Evolutionary conservation across 2,797 vertebrate species (phyloP).

Genomic region (Dicrostonyx torquatus): DNA sequence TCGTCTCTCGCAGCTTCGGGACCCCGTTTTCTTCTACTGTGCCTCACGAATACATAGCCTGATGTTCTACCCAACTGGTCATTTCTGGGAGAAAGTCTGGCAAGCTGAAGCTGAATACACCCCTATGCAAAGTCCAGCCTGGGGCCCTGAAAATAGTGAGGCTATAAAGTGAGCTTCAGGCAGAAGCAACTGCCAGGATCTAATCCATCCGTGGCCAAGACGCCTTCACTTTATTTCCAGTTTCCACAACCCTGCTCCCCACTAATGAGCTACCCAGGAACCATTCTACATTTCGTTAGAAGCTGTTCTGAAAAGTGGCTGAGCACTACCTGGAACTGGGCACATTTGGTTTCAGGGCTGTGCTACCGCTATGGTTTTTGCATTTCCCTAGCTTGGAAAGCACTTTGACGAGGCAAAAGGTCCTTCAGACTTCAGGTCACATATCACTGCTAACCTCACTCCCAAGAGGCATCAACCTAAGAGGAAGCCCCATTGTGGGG

Average conservation of each 20-base stretch:
- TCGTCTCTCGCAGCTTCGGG: not conserved
- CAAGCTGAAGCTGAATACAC: not conserved
- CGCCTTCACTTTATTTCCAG: constrained; percentile 48
- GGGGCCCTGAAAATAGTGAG: constrained; percentile 37
- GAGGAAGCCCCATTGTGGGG: not conserved
- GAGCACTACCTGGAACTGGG: constrained; percentile 23
- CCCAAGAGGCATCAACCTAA: not conserved
- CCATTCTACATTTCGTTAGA: constrained; percentile 22
- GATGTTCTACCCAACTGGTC: not conserved
- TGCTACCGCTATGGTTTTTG: not conserved
- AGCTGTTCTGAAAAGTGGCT: constrained; percentile 47
- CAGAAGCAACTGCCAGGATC: constrained; percentile 38
- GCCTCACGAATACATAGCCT: not conserved
- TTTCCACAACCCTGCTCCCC: constrained; percentile 33
- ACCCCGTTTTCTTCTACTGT: not conserved
- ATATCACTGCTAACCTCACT: not conserved
- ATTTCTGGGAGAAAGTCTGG: constrained; percentile 11
- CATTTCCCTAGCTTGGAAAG: constrained; percentile 43
- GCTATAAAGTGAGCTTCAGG: constrained; percentile 37
- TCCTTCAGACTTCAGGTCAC: constrained; percentile 38
- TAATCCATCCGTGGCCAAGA: not conserved
- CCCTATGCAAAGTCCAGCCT: not conserved
- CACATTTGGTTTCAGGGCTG: constrained; percentile 49
- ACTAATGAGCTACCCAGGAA: constrained; percentile 61
- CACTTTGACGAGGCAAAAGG: constrained; percentile 35